These are phyloP conservation scores for Heteropelma amictum DNA, from an alignment of 2,888 invertebrate species.

Conservation along the genomic window DNA sequence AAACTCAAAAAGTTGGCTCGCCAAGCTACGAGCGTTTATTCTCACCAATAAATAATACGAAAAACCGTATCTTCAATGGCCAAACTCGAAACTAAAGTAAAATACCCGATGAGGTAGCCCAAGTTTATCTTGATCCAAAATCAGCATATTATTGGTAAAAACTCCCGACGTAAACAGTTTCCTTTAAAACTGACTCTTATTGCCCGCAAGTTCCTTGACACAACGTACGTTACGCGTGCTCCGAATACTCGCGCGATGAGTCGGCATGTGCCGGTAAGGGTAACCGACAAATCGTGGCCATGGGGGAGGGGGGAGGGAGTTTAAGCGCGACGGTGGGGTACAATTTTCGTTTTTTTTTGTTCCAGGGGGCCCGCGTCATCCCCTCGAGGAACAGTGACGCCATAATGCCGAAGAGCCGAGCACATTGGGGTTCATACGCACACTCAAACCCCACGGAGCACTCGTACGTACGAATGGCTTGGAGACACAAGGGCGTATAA, in stretches of 20 bases:
- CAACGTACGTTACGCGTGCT: slow-evolving; percentile 25
- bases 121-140: no score
- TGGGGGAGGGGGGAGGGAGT: slow-evolving; percentile 16
- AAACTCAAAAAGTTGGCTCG: no score
- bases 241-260: slow-evolving; percentile 35
- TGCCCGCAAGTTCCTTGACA: neutral
- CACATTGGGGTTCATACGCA: neutral
- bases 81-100: no score
- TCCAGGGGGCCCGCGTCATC: slow-evolving; percentile 31
- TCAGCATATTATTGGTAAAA: no score
- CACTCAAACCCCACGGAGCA: neutral
- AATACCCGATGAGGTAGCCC: no score
- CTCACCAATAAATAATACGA: no score
- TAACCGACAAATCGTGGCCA: slow-evolving; percentile 61
- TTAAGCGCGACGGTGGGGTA: slow-evolving; percentile 28
- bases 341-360: slow-evolving; percentile 24
- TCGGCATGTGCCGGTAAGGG: slow-evolving; percentile 46
- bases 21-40: no score
- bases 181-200: neutral
- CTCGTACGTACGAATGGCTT: neutral
- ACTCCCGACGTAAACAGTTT: neutral
- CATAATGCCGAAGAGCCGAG: neutral
- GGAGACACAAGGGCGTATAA: slow-evolving; percentile 4
- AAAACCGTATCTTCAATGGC: no score
- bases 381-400: neutral